phyloP scores from a whole-genome alignment of 2,888 invertebrate genomes.

The Glaucopsyche alexis region DNA sequence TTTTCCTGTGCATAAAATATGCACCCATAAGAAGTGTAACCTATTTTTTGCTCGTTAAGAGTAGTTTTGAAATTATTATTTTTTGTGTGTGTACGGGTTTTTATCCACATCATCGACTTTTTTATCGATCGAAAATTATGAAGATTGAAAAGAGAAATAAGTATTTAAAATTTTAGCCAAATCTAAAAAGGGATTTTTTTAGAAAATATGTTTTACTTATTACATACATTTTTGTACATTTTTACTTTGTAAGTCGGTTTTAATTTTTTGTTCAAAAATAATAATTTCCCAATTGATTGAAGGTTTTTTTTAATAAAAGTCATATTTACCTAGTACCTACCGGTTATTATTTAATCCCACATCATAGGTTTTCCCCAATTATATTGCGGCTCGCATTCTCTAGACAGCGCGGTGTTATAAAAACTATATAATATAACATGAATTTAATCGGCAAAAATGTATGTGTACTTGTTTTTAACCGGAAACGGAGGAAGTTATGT shows the following conservation, averaged over 20 bases:
- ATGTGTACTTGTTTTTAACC: too few species aligned
- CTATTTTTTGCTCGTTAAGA: neutral
- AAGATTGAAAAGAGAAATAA: too few species aligned
- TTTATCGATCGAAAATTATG: too few species aligned
- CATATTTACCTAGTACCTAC: neutral
- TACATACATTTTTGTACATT: too few species aligned
- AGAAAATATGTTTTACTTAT: too few species aligned
- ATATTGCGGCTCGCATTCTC: neutral
- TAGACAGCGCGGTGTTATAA: neutral
- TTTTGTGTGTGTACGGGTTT: neutral
- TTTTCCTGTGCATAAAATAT: slow-evolving; percentile 32
- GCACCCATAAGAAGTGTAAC: slow-evolving; percentile 14
- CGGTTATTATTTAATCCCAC: neutral
- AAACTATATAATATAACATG: neutral
- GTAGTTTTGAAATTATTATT: neutral
- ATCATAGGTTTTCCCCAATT: neutral
- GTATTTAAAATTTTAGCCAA: too few species aligned
- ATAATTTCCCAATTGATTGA: too few species aligned
- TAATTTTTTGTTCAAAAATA: too few species aligned
- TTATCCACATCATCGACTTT: neutral
- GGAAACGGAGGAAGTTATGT: too few species aligned
- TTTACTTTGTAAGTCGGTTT: too few species aligned
- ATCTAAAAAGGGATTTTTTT: too few species aligned
- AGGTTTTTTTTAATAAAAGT: neutral
- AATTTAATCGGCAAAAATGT: neutral